Evolutionary conservation across 2,113 vertebrate species (phyloP).

Genomic region (Rousettus leschenaultii): DNA sequence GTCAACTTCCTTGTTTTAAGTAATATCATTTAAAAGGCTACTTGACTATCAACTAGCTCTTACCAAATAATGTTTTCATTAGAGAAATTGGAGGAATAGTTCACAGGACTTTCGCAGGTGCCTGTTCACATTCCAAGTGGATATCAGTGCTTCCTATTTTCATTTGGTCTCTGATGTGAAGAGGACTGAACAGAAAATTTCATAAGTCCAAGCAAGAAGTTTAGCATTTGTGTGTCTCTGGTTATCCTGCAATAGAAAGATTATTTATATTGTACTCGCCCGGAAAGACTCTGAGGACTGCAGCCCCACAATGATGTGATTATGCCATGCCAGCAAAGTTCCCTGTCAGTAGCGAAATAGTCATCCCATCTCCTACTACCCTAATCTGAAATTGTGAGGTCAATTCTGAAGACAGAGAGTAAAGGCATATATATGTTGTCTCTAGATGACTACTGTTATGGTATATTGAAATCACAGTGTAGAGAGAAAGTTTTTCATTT

Average conservation of each 20-base stretch:
- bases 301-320: neutral
- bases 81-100: constrained; percentile 46
- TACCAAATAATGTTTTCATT: constrained; percentile 62
- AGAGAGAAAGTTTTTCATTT: neutral
- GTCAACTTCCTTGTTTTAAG: constrained; percentile 61
- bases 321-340: neutral
- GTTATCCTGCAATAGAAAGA: neutral
- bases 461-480: neutral
- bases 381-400: neutral
- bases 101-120: constrained; percentile 1
- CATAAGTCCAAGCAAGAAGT: neutral
- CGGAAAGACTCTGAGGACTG: neutral
- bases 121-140: constrained; percentile 22
- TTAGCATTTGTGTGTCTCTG: neutral
- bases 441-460: neutral
- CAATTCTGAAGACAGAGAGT: neutral
- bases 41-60: constrained; percentile 57
- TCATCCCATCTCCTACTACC: neutral
- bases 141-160: neutral
- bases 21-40: constrained; percentile 53
- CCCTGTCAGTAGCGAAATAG: neutral
- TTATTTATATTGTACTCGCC: neutral
- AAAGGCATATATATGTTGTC: neutral
- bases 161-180: constrained; percentile 30
- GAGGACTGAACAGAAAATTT: neutral